phyloP scores from a whole-genome alignment of 2,888 invertebrate species.

The Apotomis betuletana region DNA sequence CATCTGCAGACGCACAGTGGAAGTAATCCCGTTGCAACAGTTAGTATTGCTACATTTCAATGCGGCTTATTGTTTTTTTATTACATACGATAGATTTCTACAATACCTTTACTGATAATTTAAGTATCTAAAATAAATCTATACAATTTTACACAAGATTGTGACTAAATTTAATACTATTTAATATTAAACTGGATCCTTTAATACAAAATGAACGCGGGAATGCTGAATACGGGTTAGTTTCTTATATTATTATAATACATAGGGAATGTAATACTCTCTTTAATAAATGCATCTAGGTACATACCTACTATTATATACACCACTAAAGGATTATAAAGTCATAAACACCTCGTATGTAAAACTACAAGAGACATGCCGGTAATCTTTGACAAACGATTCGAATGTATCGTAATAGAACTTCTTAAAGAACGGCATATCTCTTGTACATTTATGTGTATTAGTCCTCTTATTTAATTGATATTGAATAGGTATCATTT shows the following conservation, averaged over 20 bases:
- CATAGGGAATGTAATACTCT: conserved; percentile 9
- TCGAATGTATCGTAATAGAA: background rate
- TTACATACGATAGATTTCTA: too few species aligned
- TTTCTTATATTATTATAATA: conserved; percentile 8
- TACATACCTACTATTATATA: background rate
- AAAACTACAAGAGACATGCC: background rate
- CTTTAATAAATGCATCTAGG: conserved; percentile 20
- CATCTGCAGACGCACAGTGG: conserved; percentile 47
- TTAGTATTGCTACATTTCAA: too few species aligned
- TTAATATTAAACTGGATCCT: background rate
- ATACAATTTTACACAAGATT: background rate
- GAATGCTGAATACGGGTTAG: conserved; percentile 1
- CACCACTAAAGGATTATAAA: conserved; percentile 2
- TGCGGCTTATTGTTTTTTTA: too few species aligned
- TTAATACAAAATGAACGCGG: conserved; percentile 1
- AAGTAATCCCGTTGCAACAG: conserved; percentile 35
- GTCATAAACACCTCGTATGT: background rate
- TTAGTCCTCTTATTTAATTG: too few species aligned
- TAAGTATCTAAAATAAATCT: background rate
- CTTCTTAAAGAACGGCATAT: too few species aligned
- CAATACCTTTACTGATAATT: background rate
- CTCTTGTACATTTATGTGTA: too few species aligned
- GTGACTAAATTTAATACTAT: background rate
- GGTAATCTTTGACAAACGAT: too few species aligned
- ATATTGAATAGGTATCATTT: too few species aligned